phyloP scores from a whole-genome alignment of 92 coral and sea anemone species.

The Parazoanthus swiftii region DNA sequence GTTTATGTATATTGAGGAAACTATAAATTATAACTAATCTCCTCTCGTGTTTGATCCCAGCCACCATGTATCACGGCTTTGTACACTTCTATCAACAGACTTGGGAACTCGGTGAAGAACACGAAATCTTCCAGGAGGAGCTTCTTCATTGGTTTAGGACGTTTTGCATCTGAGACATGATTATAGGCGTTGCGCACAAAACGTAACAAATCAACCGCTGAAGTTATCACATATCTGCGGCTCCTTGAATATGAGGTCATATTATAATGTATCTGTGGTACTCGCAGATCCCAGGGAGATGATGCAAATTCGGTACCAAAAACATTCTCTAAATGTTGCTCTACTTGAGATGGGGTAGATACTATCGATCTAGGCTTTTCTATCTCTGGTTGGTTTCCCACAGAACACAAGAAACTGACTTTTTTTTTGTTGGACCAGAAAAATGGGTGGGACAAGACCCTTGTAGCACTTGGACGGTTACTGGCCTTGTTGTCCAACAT shows the following conservation, averaged over 20 bases:
- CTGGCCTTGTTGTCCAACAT: not conserved
- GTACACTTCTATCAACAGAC: not conserved
- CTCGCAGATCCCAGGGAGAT: not conserved
- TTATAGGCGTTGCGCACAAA: not conserved
- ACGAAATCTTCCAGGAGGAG: too few species aligned
- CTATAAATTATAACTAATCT: not conserved
- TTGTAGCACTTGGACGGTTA: not conserved
- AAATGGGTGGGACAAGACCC: not conserved
- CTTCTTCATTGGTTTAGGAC: not conserved
- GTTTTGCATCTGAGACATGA: not conserved
- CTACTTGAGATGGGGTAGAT: not conserved
- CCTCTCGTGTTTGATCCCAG: not conserved
- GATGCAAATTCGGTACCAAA: not conserved
- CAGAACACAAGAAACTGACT: not conserved
- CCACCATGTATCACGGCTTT: not conserved
- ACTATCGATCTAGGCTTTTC: not conserved
- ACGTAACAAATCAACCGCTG: not conserved
- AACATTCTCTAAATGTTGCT: not conserved
- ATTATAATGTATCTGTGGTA: not conserved
- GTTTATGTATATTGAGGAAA: not conserved
- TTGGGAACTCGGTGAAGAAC: too few species aligned
- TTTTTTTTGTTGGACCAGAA: conserved; percentile 16
- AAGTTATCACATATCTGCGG: not conserved
- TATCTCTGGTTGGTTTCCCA: conserved; percentile 23
- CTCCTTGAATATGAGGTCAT: not conserved